Evolutionary conservation across 2,888 invertebrate species (phyloP).

Genomic region (Chesias legatella): DNA sequence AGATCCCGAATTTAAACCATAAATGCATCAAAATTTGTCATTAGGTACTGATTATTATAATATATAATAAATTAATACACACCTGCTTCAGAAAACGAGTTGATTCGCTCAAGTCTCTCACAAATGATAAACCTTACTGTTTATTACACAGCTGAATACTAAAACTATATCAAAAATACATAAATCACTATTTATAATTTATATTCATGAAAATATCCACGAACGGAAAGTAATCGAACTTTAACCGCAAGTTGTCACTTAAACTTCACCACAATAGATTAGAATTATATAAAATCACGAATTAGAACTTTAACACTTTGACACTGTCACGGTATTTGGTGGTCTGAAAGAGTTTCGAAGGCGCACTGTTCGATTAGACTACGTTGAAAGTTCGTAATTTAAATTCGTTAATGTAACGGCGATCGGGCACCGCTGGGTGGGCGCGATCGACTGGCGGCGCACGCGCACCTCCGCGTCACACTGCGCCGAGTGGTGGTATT

Average conservation of each 20-base stretch:
- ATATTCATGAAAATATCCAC: constrained; percentile 44
- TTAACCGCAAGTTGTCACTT: constrained; percentile 62
- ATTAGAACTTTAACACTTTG: constrained; percentile 38
- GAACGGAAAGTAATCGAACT: constrained; percentile 51
- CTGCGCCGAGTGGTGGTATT: constrained; percentile 45
- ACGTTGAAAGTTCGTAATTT: constrained; percentile 56
- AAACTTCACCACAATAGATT: constrained; percentile 45
- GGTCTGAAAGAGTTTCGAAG: constrained; percentile 32
- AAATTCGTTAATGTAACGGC: constrained; percentile 45
- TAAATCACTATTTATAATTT: constrained; percentile 24
- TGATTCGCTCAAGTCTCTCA: constrained; percentile 10
- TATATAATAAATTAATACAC: constrained; percentile 6
- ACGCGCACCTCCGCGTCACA: constrained; percentile 60
- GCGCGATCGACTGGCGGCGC: constrained; percentile 71
- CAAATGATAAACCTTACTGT: constrained; percentile 6
- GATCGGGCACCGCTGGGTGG: constrained; percentile 55
- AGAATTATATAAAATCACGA: constrained; percentile 31
- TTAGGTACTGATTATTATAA: constrained; percentile 5
- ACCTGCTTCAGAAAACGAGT: background rate
- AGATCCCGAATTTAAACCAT: background rate
- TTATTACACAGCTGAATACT: constrained; percentile 4
- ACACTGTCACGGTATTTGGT: constrained; percentile 39
- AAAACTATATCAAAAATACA: constrained; percentile 6
- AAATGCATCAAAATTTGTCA: background rate
- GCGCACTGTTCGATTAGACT: constrained; percentile 30